Conservation (phyloP, 2,888 invertebrate genomes). For the Podabrus alpinus region DNA sequence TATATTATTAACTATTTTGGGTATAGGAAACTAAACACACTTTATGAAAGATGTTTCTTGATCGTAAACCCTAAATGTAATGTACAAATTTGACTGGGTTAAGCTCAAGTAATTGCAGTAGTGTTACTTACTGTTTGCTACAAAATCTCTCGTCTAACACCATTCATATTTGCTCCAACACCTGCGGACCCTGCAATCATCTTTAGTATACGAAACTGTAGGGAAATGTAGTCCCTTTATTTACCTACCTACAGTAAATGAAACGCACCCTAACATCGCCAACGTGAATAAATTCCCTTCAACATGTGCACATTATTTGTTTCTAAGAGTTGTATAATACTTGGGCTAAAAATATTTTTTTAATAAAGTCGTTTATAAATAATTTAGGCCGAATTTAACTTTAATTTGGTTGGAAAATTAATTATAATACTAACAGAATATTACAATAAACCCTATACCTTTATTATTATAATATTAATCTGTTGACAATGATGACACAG, state of each 20-base stretch:
- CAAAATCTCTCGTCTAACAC: constrained; percentile 15
- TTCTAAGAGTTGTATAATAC: not conserved
- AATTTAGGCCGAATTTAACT: not conserved
- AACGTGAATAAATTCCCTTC: constrained; percentile 2
- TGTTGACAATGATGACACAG: not conserved
- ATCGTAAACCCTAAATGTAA: not conserved
- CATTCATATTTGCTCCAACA: constrained; percentile 18
- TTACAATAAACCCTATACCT: not conserved
- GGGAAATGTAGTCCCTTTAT: constrained; percentile 11
- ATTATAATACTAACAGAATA: not conserved
- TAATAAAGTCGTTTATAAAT: not conserved
- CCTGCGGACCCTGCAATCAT: constrained; percentile 21
- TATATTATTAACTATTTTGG: not conserved
- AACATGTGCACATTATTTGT: not conserved
- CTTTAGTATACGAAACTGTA: constrained; percentile 7
- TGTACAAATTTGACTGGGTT: not conserved
- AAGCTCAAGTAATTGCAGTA: constrained; percentile 15
- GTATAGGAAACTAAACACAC: not conserved
- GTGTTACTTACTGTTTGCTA: constrained; percentile 18
- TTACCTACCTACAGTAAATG: constrained; percentile 12
- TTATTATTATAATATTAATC: not conserved
- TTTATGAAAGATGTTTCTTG: constrained; percentile 1
- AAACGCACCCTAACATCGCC: not conserved
- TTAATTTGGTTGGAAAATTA: not conserved
- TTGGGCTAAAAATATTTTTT: not conserved